Evolutionary conservation across 2,113 vertebrate species (phyloP), one percentile per base, ranked within the genome.

Genomic region (Chloebia gouldiae): DNA sequence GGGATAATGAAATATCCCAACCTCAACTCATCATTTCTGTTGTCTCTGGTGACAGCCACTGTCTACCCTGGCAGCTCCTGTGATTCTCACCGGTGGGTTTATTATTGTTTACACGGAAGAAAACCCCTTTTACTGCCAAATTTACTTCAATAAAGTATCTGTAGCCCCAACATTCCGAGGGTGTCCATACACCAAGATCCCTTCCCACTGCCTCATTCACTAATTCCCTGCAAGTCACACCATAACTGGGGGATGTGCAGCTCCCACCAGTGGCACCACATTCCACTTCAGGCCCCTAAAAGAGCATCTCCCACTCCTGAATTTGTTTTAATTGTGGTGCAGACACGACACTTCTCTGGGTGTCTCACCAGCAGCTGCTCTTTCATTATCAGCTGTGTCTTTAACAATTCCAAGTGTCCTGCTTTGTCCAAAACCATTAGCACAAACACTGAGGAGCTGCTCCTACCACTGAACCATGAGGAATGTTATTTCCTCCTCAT

Each of bases 391-490:
- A 35, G 63, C 86, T 30, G 23, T 9, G 27, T 15, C 75, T 68
- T 66, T 51, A 33, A 75, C 82, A 53, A 61, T 20, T 45, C 49
- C 25, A 18, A 88, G 72, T 5, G 59, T 90, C 90, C 92, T 73
- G 85, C 79, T 61, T 45, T 81, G 60, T 64, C 68, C 86, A 78
- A 75, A 69, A 28, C 49, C 68, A 90, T 93, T 27, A 69, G 25
- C 7, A 39, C 39, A 40, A 83, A 53, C 65, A 35, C 65, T 33
- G 70, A 78, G 90, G 75, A 88, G 63, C 72, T 14, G 25, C 60
- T 96, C 80, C 63, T 63, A 16, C 72, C 14, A 2, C 79, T 95
- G 94, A 96, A 70, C 79, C 92, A 90, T 25, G 31, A 88, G 82
- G 22, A 83, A 65, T 45, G 15, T 33, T 49, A 45, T 88, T 93